phyloP scores from a whole-genome alignment of 1,140 invertebrate genomes.

The Drosophila pachea region DNA sequence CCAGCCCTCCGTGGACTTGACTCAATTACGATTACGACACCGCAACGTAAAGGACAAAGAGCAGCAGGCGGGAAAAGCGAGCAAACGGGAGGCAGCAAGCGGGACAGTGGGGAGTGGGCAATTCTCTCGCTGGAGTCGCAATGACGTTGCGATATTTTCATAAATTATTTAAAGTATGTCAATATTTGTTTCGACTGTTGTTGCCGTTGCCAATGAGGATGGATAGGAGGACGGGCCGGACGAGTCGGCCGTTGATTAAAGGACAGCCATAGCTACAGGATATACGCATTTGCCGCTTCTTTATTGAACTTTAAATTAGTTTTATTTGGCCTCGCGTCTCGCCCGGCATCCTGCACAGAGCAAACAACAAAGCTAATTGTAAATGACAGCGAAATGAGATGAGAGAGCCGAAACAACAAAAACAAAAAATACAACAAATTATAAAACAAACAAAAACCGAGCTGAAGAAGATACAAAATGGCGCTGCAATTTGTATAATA shows the following conservation, averaged over 20 bases:
- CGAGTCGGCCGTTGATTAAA: slow-evolving; percentile 49
- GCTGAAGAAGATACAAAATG: slow-evolving; percentile 26
- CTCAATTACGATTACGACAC: slow-evolving; percentile 64
- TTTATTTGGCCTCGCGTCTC: slow-evolving; percentile 56
- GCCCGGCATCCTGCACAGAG: slow-evolving; percentile 7
- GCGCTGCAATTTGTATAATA: slow-evolving; percentile 56
- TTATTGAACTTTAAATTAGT: slow-evolving; percentile 78
- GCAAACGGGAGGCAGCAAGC: background rate
- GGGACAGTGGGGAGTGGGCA: background rate
- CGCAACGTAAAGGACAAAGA: slow-evolving; percentile 7
- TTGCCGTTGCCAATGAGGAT: background rate
- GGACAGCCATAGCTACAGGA: slow-evolving; percentile 18
- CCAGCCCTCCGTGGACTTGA: slow-evolving; percentile 8
- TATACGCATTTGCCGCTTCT: slow-evolving; percentile 53
- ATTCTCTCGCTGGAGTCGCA: slow-evolving; percentile 22
- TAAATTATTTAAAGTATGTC: slow-evolving; percentile 67
- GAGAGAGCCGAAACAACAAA: slow-evolving; percentile 9
- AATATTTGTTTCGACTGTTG: slow-evolving; percentile 55
- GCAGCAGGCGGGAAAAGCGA: background rate
- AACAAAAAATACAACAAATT: slow-evolving; percentile 14
- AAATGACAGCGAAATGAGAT: slow-evolving; percentile 43
- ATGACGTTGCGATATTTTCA: slow-evolving; percentile 54
- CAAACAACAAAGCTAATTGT: slow-evolving; percentile 48
- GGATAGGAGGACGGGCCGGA: background rate
- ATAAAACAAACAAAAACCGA: slow-evolving; percentile 9